Percentiles rank a stretch among this genome's conserved stretches.
phyloP scores from a whole-genome alignment of 92 coral and sea anemone genomes.

The Porites rus region DNA sequence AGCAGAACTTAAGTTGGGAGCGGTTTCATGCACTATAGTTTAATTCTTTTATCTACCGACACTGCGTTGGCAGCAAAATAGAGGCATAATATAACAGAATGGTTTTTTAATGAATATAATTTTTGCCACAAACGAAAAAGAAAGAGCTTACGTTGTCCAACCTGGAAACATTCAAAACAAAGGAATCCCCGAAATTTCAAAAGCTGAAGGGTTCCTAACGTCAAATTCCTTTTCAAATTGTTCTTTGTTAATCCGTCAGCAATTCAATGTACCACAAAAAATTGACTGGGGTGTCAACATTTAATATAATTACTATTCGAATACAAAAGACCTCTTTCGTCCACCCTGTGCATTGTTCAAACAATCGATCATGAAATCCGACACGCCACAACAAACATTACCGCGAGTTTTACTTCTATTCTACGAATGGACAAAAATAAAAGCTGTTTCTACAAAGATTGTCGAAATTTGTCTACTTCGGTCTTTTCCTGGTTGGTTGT shows the following conservation, averaged over 20 bases:
- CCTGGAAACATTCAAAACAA: not conserved
- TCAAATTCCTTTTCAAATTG: constrained; percentile 15
- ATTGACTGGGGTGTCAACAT: constrained; percentile 25
- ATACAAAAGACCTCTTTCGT: constrained; percentile 20
- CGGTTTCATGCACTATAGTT: too few species aligned
- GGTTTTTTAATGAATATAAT: not conserved
- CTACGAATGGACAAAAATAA: not conserved
- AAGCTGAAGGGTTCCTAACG: constrained; percentile 25
- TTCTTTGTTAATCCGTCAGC: constrained; percentile 4
- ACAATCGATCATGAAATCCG: constrained; percentile 3
- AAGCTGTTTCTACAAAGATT: not conserved
- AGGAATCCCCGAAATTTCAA: not conserved
- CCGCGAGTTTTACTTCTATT: not conserved
- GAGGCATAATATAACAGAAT: not conserved
- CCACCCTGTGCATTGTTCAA: constrained; percentile 27
- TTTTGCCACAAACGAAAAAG: not conserved
- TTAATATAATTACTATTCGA: constrained; percentile 29
- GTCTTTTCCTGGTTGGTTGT: not conserved
- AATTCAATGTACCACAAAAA: not conserved
- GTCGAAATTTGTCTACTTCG: not conserved
- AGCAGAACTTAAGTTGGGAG: too few species aligned
- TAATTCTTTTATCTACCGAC: too few species aligned
- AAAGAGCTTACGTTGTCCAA: not conserved
- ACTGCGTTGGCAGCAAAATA: too few species aligned
- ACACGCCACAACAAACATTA: constrained; percentile 14